A percentile compares a stretch with the other conserved stretches of the same genome.
These are phyloP conservation scores for Phenganax stokvisi DNA, from an alignment of 92 coral and sea anemone genomes.

Conservation along the genomic window DNA sequence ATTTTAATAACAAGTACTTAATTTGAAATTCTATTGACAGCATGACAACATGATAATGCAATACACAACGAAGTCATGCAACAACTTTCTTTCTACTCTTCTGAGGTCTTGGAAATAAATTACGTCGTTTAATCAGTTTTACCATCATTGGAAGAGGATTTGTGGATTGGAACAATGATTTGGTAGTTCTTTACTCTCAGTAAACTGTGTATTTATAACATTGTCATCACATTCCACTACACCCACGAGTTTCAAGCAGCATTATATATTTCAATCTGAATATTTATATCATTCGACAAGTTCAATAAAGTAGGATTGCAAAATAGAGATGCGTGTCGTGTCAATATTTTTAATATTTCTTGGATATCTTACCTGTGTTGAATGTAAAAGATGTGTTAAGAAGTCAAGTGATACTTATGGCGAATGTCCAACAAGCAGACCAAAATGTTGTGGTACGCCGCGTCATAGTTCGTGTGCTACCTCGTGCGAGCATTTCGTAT, in stretches of 20 bases:
- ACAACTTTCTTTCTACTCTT: too few relatives aligned
- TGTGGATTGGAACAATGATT: neutral
- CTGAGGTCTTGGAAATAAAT: too few relatives aligned
- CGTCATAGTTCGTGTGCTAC: conserved; percentile 3
- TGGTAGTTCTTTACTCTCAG: neutral
- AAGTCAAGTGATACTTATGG: neutral
- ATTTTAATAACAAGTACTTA: too few relatives aligned
- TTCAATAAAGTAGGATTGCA: neutral
- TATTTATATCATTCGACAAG: neutral
- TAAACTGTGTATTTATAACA: neutral
- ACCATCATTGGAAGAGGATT: too few relatives aligned
- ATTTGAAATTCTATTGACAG: too few relatives aligned
- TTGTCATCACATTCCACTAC: neutral
- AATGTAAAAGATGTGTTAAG: neutral
- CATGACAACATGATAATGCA: too few relatives aligned
- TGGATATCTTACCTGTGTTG: neutral
- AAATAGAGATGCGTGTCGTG: neutral
- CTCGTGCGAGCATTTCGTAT: conserved; percentile 15
- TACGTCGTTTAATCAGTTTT: too few relatives aligned
- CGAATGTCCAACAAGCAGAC: neutral
- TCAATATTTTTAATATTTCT: neutral
- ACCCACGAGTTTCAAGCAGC: neutral
- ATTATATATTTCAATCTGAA: neutral
- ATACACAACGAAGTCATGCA: too few relatives aligned
- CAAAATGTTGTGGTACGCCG: conserved; percentile 10